Percentiles rank a stretch among this genome's conserved stretches.
Evolutionary conservation across 2,113 vertebrate species (phyloP).

Genomic region (Paradisaea rubra): DNA sequence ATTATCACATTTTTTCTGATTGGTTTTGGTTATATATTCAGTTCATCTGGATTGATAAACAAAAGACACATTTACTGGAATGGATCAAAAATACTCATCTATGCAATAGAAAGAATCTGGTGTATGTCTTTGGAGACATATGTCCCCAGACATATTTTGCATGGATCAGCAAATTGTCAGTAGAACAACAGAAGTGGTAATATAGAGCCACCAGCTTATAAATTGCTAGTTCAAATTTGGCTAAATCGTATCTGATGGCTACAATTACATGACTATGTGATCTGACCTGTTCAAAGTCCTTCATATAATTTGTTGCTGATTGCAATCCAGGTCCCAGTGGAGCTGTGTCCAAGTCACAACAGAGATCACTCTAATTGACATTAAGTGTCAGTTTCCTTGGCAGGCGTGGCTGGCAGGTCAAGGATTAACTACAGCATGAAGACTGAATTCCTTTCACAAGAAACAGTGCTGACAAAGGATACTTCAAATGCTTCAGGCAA

Average conservation of each 20-base stretch:
- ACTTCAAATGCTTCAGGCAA: neutral
- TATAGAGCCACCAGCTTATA: neutral
- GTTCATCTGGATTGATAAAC: neutral
- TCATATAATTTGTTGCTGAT: slow-evolving; percentile 12
- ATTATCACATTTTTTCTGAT: neutral
- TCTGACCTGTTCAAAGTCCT: neutral
- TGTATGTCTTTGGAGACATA: neutral
- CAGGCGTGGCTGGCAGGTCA: slow-evolving; percentile 18
- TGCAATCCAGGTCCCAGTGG: slow-evolving; percentile 4
- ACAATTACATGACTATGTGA: slow-evolving; percentile 15
- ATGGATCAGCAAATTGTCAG: neutral
- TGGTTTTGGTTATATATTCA: neutral
- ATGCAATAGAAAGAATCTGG: neutral
- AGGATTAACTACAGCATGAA: neutral
- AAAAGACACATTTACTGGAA: neutral
- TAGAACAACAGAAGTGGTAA: neutral
- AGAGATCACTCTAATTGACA: slow-evolving; percentile 33
- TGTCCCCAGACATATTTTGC: neutral
- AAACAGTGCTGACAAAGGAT: neutral
- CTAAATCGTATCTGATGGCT: neutral
- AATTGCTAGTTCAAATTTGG: neutral
- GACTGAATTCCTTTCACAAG: neutral
- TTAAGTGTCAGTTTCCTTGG: slow-evolving; percentile 33
- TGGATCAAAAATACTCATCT: neutral
- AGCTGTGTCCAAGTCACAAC: slow-evolving; percentile 24